phyloP scores from a whole-genome alignment of 2,113 vertebrate species.

The Albula goreensis region DNA sequence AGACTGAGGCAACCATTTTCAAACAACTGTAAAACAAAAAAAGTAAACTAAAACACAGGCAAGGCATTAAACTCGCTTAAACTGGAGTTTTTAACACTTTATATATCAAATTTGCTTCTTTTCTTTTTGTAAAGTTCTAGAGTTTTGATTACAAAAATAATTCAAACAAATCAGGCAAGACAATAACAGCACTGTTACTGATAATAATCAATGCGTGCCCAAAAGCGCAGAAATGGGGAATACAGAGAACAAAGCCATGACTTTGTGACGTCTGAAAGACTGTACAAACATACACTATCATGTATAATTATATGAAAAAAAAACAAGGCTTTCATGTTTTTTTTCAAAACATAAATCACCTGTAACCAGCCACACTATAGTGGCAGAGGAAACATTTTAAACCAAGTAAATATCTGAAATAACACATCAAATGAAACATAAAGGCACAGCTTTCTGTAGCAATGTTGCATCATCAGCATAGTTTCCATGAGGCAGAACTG shows the following conservation, averaged over 20 bases:
- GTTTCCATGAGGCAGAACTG: neutral
- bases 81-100: slow-evolving; percentile 61
- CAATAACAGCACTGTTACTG: slow-evolving; percentile 79
- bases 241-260: slow-evolving; percentile 79
- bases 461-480: slow-evolving; percentile 21
- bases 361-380: slow-evolving; percentile 64
- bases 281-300: slow-evolving; percentile 89
- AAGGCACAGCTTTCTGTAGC: slow-evolving; percentile 10
- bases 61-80: slow-evolving; percentile 17
- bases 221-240: slow-evolving; percentile 78
- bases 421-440: slow-evolving; percentile 12
- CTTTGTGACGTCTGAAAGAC: slow-evolving; percentile 85
- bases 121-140: slow-evolving; percentile 78
- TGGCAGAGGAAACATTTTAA: slow-evolving; percentile 51
- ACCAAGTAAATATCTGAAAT: slow-evolving; percentile 40
- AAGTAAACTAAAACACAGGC: neutral
- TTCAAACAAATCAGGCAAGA: slow-evolving; percentile 27
- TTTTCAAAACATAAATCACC: slow-evolving; percentile 28
- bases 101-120: neutral
- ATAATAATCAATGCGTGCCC: slow-evolving; percentile 83
- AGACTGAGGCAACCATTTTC: neutral
- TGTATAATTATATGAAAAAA: slow-evolving; percentile 82
- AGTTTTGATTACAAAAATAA: slow-evolving; percentile 70
- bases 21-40: neutral
- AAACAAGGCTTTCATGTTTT: slow-evolving; percentile 42